phyloP scores from a whole-genome alignment of 2,888 invertebrate genomes.

The Hetaerina titia region DNA sequence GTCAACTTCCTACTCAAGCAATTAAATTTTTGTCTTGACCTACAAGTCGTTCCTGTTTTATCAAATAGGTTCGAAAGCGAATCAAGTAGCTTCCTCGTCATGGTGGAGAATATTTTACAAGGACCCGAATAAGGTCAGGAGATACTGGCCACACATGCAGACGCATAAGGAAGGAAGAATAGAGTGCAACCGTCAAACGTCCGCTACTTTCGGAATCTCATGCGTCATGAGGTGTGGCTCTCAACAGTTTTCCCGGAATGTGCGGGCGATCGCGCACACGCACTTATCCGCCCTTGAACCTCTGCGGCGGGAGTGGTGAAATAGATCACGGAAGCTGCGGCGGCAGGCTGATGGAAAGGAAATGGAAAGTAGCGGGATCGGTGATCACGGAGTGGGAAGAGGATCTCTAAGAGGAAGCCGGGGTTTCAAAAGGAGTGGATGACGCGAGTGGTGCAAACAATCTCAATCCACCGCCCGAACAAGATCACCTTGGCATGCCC shows the following conservation, averaged over 20 bases:
- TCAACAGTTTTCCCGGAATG: neutral
- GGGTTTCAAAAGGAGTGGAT: neutral
- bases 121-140: neutral
- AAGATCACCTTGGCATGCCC: neutral
- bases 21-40: no score
- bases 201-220: neutral
- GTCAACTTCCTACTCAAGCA: no score
- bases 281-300: constrained; percentile 7
- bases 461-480: neutral
- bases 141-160: neutral
- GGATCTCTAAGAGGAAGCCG: neutral
- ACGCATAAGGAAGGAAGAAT: neutral
- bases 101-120: neutral
- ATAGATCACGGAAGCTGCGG: constrained; percentile 48
- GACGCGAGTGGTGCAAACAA: neutral
- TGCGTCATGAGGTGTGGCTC: neutral
- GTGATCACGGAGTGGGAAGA: neutral
- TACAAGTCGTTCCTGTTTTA: no score
- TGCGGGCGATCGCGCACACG: neutral
- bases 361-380: constrained; percentile 41
- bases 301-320: neutral
- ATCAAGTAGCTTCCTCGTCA: no score
- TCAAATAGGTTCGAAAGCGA: no score
- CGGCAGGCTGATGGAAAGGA: neutral
- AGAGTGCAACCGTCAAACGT: neutral